Evolutionary conservation across 2,113 vertebrate species (phyloP).

Genomic region (Pluvianellus socialis): DNA sequence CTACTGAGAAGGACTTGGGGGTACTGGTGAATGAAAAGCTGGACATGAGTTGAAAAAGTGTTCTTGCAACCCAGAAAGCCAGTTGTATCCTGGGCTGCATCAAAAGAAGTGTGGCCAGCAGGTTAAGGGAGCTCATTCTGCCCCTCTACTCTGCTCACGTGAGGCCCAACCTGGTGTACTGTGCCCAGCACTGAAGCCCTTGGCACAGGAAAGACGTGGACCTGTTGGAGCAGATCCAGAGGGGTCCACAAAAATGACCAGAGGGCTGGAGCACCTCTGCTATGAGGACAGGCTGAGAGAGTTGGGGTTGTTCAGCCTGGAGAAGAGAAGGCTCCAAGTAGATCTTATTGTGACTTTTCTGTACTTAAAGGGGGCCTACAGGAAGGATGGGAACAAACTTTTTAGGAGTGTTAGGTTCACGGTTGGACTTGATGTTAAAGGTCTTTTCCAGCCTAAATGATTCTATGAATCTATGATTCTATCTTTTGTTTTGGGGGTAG

Average conservation of each 20-base stretch:
- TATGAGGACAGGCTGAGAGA: no score
- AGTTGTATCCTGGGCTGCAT: not conserved
- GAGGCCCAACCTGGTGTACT: no score
- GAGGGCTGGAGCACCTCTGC: no score
- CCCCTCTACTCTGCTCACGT: not conserved
- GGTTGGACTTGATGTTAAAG: not conserved
- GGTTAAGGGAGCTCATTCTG: not conserved
- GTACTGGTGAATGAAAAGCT: not conserved
- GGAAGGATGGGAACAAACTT: no score
- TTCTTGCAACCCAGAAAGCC: not conserved
- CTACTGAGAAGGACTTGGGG: not conserved
- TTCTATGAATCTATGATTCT: not conserved
- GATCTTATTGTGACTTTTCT: no score
- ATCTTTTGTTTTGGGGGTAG: not conserved
- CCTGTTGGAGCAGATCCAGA: no score
- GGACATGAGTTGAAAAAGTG: not conserved
- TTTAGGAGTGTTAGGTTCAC: not conserved
- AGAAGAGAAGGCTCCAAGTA: no score
- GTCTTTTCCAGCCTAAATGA: not conserved
- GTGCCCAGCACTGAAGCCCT: no score
- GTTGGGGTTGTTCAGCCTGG: no score
- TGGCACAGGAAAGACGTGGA: no score
- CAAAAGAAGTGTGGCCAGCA: not conserved
- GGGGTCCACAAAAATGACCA: no score
- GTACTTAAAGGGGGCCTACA: not conserved